Evolutionary conservation across 2,113 vertebrate genomes (phyloP).

Genomic region (Paraplagusia blochii): DNA sequence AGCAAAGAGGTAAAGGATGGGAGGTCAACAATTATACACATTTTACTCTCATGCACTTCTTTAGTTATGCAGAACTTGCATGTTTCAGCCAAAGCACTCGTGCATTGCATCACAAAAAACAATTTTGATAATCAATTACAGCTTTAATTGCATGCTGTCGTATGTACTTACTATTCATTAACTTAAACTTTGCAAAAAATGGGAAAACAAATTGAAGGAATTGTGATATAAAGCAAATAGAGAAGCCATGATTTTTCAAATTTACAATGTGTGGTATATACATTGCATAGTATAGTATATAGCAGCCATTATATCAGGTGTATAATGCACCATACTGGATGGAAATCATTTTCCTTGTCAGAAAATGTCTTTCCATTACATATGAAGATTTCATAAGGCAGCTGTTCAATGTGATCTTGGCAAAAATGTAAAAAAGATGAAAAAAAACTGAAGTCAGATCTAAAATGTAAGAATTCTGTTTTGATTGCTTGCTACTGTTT

Average conservation of each 20-base stretch:
- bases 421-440: too few species aligned
- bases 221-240: slow-evolving; percentile 41
- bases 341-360: slow-evolving; percentile 5
- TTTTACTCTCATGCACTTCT: slow-evolving; percentile 56
- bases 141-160: slow-evolving; percentile 56
- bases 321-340: slow-evolving; percentile 8
- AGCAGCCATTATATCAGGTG: slow-evolving; percentile 1
- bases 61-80: slow-evolving; percentile 44
- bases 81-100: slow-evolving; percentile 74
- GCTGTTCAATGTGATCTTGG: background rate
- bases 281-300: slow-evolving; percentile 1
- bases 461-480: too few species aligned
- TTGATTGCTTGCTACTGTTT: too few species aligned
- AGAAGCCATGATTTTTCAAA: slow-evolving; percentile 8
- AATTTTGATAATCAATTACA: slow-evolving; percentile 45
- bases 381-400: background rate
- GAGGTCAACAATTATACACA: slow-evolving; percentile 65
- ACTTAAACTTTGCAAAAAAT: slow-evolving; percentile 28
- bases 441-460: too few species aligned
- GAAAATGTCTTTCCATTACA: background rate
- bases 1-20: slow-evolving; percentile 46
- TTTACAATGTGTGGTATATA: background rate
- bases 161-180: slow-evolving; percentile 31
- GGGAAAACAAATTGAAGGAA: slow-evolving; percentile 25
- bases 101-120: slow-evolving; percentile 64